A percentile compares a stretch with the other conserved stretches of the same genome.
Conservation (phyloP, 2,797 vertebrate species). For the Platalea minor region DNA sequence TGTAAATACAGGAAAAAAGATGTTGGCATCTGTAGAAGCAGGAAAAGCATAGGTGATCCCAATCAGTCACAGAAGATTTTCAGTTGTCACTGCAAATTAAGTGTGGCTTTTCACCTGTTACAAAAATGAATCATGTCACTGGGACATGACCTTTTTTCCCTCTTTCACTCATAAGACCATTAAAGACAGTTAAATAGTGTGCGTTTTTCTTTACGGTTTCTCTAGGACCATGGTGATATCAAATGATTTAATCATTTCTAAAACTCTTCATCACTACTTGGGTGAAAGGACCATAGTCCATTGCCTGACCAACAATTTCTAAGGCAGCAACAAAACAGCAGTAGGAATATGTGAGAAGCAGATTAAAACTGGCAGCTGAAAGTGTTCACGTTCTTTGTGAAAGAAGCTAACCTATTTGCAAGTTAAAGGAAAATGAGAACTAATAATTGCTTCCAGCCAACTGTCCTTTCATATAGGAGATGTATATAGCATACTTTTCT, state of each 20-base stretch:
- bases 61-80: neutral
- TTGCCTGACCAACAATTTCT: neutral
- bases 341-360: neutral
- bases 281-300: neutral
- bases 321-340: neutral
- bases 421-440: neutral
- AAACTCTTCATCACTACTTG: neutral
- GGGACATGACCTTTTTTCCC: neutral
- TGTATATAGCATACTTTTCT: constrained; percentile 2
- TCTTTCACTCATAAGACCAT: neutral
- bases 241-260: neutral
- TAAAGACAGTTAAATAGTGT: neutral
- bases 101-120: neutral
- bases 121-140: neutral
- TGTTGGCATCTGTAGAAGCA: neutral
- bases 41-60: neutral
- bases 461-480: neutral
- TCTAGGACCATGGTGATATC: neutral
- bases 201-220: neutral
- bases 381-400: neutral
- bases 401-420: neutral
- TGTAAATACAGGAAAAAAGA: neutral
- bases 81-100: neutral
- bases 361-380: constrained; percentile 6
- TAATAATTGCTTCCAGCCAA: constrained; percentile 13